phyloP scores from a whole-genome alignment of 2,888 invertebrate genomes.

The Macrosiphum euphorbiae region DNA sequence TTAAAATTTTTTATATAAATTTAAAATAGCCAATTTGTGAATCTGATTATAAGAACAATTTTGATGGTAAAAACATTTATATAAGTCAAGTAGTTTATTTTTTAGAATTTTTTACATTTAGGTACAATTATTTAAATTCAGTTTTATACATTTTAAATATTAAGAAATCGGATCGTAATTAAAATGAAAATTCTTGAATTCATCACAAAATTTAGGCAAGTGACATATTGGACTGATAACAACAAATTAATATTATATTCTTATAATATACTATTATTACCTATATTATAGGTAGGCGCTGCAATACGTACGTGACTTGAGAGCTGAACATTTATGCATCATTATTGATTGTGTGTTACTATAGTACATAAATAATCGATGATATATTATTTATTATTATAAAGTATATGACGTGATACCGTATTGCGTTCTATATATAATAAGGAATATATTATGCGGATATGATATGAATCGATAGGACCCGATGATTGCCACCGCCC shows the following conservation, averaged over 20 bases:
- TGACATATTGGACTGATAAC: neutral
- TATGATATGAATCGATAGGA: neutral
- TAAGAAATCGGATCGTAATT: neutral
- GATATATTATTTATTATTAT: neutral
- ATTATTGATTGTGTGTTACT: neutral
- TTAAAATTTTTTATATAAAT: no score
- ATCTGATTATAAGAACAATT: no score
- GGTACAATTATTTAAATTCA: neutral
- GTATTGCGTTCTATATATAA: neutral
- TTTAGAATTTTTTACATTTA: no score
- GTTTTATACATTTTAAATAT: neutral
- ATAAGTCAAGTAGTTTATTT: no score
- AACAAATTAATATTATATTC: neutral
- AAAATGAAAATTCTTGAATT: neutral
- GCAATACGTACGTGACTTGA: neutral
- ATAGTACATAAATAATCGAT: neutral
- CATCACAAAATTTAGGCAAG: neutral
- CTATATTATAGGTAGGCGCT: neutral
- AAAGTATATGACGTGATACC: neutral
- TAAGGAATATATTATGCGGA: neutral
- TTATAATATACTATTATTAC: neutral
- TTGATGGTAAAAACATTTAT: no score
- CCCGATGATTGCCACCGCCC: neutral
- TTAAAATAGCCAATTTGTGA: no score
- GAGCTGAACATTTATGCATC: neutral